Conservation (phyloP, 2,113 vertebrate genomes). For the Rhombomys opimus region DNA sequence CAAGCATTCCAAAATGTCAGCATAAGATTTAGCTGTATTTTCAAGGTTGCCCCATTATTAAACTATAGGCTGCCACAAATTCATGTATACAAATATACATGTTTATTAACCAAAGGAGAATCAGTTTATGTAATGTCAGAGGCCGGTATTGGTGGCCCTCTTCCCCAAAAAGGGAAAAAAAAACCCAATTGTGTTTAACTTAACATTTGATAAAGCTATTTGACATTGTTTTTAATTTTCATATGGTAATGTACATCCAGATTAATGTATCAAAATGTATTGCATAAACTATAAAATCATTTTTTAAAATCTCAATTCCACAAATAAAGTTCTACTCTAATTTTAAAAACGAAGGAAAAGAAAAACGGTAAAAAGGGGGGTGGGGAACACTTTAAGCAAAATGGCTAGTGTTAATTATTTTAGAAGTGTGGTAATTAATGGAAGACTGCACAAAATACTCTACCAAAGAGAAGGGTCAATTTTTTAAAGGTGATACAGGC, state of each 20-base stretch:
- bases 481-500: background rate
- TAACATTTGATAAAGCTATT: slow-evolving; percentile 75
- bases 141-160: background rate
- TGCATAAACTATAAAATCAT: slow-evolving; percentile 82
- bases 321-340: slow-evolving; percentile 89
- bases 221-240: slow-evolving; percentile 79
- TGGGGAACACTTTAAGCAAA: background rate
- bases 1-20: slow-evolving; percentile 12
- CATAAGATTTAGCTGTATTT: slow-evolving; percentile 1
- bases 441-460: background rate
- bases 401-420: background rate
- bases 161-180: background rate
- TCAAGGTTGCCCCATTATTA: background rate
- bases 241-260: slow-evolving; percentile 84
- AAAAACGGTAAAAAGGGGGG: no score
- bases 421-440: background rate
- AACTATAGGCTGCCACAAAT: background rate
- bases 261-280: slow-evolving; percentile 87
- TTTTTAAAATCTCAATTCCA: slow-evolving; percentile 77
- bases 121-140: background rate
- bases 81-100: no score
- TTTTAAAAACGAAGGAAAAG: slow-evolving; percentile 64
- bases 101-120: background rate
- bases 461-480: background rate
- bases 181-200: no score